A percentile compares a stretch with the other conserved stretches of the same genome.
phyloP scores from a whole-genome alignment of 2,113 vertebrate genomes.

The Dicerorhinus sumatrensis region DNA sequence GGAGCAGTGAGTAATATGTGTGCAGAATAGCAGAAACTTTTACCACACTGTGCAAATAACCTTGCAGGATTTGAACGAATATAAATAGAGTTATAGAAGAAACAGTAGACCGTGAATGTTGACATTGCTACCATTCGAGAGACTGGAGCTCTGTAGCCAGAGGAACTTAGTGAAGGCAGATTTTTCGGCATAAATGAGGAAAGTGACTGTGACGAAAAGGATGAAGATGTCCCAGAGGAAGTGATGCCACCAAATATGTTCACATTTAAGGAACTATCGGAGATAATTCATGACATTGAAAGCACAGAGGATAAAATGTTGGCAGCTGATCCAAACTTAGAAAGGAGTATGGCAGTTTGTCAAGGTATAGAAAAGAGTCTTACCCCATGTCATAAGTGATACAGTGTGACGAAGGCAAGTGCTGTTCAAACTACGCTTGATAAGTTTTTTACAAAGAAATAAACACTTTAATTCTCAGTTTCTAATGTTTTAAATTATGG shows the following conservation, averaged over 20 bases:
- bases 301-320: neutral
- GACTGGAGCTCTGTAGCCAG: neutral
- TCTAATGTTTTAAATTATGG: neutral
- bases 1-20: neutral
- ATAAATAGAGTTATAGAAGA: neutral
- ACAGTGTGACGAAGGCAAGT: neutral
- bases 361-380: neutral
- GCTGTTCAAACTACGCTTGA: neutral
- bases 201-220: neutral
- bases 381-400: neutral
- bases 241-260: neutral
- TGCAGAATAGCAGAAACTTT: neutral
- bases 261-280: neutral
- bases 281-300: neutral
- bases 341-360: neutral
- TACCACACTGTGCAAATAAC: neutral
- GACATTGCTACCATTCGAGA: neutral
- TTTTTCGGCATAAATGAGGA: neutral
- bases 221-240: neutral
- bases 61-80: neutral
- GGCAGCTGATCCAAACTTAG: neutral
- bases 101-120: neutral
- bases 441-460: neutral
- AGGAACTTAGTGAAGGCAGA: neutral
- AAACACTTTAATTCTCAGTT: neutral